Conservation (phyloP, 2,888 invertebrate species). For the Nebria salina region DNA sequence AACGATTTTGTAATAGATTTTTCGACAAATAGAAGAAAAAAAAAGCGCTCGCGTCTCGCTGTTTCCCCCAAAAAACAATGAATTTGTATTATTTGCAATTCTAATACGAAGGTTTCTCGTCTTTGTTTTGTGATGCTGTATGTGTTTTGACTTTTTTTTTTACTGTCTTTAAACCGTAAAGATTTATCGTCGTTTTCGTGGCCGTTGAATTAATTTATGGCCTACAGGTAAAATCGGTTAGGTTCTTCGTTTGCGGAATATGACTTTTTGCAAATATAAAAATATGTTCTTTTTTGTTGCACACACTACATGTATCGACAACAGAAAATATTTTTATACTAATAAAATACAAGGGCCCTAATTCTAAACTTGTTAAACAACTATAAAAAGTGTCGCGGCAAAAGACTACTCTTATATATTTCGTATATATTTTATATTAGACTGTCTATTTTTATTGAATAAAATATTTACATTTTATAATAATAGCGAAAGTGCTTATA, state of each 20-base stretch:
- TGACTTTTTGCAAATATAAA: slow-evolving; percentile 27
- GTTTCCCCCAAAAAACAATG: slow-evolving; percentile 30
- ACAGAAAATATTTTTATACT: background rate
- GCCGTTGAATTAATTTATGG: slow-evolving; percentile 31
- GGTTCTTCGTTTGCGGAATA: slow-evolving; percentile 22
- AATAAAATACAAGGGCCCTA: too few species aligned
- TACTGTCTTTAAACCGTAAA: background rate
- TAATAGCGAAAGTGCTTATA: too few species aligned
- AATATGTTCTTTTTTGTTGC: slow-evolving; percentile 11
- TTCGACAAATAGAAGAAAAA: slow-evolving; percentile 14
- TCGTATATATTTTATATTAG: too few species aligned
- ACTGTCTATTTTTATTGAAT: too few species aligned
- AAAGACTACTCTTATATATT: too few species aligned
- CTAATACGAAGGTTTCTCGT: slow-evolving; percentile 18
- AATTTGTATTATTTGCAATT: slow-evolving; percentile 40
- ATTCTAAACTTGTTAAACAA: too few species aligned
- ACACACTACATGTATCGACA: background rate
- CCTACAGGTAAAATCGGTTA: slow-evolving; percentile 27
- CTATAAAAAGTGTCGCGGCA: too few species aligned
- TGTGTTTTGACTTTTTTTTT: slow-evolving; percentile 25
- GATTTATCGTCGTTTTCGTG: slow-evolving; percentile 31
- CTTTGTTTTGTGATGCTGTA: slow-evolving; percentile 12
- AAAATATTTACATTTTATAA: too few species aligned
- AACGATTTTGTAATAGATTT: slow-evolving; percentile 41
- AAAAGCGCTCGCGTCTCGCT: slow-evolving; percentile 8